Evolutionary conservation across 1,140 invertebrate species (phyloP).

Genomic region (Lepidotrigona ventralis): DNA sequence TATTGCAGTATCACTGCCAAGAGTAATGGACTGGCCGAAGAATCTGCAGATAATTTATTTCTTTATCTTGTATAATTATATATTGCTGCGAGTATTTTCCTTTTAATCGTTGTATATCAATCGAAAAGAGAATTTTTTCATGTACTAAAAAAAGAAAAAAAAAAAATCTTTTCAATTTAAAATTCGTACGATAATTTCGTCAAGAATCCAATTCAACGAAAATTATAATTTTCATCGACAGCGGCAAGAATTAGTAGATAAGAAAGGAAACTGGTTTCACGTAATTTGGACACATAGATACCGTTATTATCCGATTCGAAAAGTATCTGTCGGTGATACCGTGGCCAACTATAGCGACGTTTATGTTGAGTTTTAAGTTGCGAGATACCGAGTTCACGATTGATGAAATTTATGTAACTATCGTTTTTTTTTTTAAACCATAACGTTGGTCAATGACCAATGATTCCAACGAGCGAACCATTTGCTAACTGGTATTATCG

Average conservation of each 20-base stretch:
- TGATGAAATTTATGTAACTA: conserved; percentile 41
- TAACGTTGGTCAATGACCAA: conserved; percentile 38
- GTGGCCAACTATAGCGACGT: not conserved
- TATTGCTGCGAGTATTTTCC: too few species aligned
- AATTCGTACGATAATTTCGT: not conserved
- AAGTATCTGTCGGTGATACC: conserved; percentile 10
- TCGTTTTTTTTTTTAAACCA: too few species aligned
- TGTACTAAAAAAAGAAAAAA: too few species aligned
- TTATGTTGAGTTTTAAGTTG: not conserved
- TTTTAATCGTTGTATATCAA: too few species aligned
- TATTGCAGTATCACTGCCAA: not conserved
- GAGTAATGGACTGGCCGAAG: not conserved
- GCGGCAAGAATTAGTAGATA: too few species aligned
- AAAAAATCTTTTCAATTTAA: too few species aligned
- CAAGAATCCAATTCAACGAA: not conserved
- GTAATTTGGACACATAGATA: conserved; percentile 19
- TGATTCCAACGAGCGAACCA: not conserved
- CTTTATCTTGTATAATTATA: not conserved
- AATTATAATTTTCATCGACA: not conserved
- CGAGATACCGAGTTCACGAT: not conserved
- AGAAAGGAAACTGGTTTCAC: not conserved
- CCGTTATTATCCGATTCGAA: conserved; percentile 42
- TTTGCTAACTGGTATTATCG: not conserved
- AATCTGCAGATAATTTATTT: not conserved
- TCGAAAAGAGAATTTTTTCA: too few species aligned